Evolutionary conservation across 2,797 vertebrate species (phyloP).

Genomic region (Smutsia gigantea): DNA sequence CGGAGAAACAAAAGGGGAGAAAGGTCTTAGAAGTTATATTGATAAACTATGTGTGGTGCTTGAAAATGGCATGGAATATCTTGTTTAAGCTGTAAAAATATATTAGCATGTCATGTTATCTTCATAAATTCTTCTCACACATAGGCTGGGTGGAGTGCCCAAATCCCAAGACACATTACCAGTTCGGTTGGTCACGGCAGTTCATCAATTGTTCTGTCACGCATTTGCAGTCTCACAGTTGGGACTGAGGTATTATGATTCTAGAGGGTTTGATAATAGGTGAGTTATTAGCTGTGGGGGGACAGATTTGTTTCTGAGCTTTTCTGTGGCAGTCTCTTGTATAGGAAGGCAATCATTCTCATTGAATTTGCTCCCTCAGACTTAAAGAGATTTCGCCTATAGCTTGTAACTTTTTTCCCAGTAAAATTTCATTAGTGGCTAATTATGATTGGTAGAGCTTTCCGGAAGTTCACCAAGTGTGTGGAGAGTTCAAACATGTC

Average conservation of each 20-base stretch:
- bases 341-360: constrained; percentile 82
- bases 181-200: constrained; percentile 79
- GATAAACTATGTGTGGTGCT: constrained; percentile 87
- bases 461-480: constrained; percentile 81
- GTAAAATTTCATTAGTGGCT: constrained; percentile 77
- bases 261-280: constrained; percentile 85
- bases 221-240: constrained; percentile 75
- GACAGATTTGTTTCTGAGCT: constrained; percentile 86
- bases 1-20: constrained; percentile 80
- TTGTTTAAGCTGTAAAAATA: constrained; percentile 90
- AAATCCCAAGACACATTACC: constrained; percentile 86
- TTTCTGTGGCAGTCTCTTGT: constrained; percentile 83
- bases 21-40: constrained; percentile 87
- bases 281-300: constrained; percentile 88
- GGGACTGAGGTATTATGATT: constrained; percentile 80
- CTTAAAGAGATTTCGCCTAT: constrained; percentile 75
- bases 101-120: constrained; percentile 91
- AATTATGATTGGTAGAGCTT: constrained; percentile 81
- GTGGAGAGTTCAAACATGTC: constrained; percentile 75
- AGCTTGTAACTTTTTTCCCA: constrained; percentile 69
- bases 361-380: constrained; percentile 79
- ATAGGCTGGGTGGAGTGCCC: constrained; percentile 83
- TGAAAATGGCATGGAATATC: constrained; percentile 88
- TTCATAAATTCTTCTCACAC: constrained; percentile 90
- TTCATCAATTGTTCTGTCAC: constrained; percentile 86